These are phyloP conservation scores for Enoplosus armatus DNA, from an alignment of 2,797 vertebrate species.

Conservation along the genomic window DNA sequence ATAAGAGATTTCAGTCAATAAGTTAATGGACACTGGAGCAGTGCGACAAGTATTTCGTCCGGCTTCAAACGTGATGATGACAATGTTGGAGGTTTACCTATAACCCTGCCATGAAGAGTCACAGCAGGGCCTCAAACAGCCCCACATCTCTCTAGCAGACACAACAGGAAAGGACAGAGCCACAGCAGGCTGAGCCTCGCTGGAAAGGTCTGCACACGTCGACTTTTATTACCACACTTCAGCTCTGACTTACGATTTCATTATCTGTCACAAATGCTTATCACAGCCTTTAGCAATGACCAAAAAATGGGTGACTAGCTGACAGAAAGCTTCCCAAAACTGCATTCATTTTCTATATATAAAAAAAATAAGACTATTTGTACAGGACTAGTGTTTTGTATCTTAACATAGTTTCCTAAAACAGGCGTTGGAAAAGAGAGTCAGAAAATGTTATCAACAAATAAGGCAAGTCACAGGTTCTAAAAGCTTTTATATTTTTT, in stretches of 20 bases:
- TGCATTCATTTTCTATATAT: too few species aligned
- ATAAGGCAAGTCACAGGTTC: too few species aligned
- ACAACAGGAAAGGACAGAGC: slow-evolving; percentile 83
- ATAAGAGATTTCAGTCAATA: fast-evolving
- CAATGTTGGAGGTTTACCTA: slow-evolving; percentile 85
- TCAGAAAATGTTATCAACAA: too few species aligned
- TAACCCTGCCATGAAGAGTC: slow-evolving; percentile 78
- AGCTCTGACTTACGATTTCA: background rate
- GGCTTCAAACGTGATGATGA: background rate
- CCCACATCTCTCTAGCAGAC: slow-evolving; percentile 86
- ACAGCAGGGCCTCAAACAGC: slow-evolving; percentile 88
- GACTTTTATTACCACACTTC: background rate
- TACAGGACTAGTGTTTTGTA: too few species aligned
- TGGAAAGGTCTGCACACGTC: slow-evolving; percentile 69
- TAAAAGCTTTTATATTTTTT: too few species aligned
- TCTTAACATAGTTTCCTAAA: too few species aligned
- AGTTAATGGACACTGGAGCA: background rate
- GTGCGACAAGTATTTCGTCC: fast-evolving
- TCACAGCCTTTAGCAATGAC: background rate
- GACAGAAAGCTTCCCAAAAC: too few species aligned
- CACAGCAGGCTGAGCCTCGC: slow-evolving; percentile 77
- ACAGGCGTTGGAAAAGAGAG: too few species aligned
- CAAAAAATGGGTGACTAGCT: too few species aligned
- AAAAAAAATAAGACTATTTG: too few species aligned
- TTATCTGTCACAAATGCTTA: background rate